Conservation (phyloP, 2,797 vertebrate genomes). For the Coranthus polyacanthus region DNA sequence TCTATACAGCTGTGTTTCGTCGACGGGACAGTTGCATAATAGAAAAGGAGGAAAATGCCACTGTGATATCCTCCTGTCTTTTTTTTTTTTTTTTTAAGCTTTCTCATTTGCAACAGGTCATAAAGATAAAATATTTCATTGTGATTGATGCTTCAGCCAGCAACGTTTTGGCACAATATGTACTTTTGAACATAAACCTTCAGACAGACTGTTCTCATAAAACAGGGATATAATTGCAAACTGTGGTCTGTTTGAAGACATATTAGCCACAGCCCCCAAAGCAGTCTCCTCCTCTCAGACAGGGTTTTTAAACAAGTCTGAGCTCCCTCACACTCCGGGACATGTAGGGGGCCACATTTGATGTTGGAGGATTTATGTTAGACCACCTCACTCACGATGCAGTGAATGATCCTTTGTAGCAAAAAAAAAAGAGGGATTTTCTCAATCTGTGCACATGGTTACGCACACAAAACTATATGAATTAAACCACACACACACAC, state of each 20-base stretch:
- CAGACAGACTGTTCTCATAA: slow-evolving; percentile 36
- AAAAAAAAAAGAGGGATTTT: not conserved
- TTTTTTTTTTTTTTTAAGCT: not conserved
- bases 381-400: not conserved
- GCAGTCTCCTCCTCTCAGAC: slow-evolving; percentile 27
- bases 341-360: slow-evolving; percentile 35
- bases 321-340: slow-evolving; percentile 13
- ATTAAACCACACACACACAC: slow-evolving; percentile 42
- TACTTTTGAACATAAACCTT: slow-evolving; percentile 25
- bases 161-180: slow-evolving; percentile 26
- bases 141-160: slow-evolving; percentile 10
- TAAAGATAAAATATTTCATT: slow-evolving; percentile 33
- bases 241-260: slow-evolving; percentile 62
- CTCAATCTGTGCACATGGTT: too few relatives aligned
- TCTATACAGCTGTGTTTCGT: too few relatives aligned
- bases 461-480: slow-evolving; percentile 20
- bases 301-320: slow-evolving; percentile 17
- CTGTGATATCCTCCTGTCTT: slow-evolving; percentile 5
- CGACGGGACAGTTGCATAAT: too few relatives aligned
- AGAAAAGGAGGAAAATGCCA: not conserved
- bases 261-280: slow-evolving; percentile 18
- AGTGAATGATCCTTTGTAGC: slow-evolving; percentile 8
- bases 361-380: slow-evolving; percentile 40
- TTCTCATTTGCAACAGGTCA: slow-evolving; percentile 23
- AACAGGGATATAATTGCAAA: slow-evolving; percentile 42